phyloP scores from a whole-genome alignment of 2,888 invertebrate species.

The Diarsia brunnea region DNA sequence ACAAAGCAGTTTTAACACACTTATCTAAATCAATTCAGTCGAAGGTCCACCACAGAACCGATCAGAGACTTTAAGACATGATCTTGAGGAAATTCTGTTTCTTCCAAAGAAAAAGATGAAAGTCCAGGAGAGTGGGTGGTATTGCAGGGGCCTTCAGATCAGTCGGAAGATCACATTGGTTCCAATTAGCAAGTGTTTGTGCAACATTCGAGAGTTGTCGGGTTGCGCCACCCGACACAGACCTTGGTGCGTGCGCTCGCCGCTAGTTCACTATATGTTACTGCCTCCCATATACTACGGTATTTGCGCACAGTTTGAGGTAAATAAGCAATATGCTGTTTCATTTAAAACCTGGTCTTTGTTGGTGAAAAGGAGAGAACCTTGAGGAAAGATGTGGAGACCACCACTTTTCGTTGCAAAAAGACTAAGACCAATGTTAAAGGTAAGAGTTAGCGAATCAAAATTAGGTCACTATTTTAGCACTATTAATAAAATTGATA shows the following conservation, averaged over 20 bases:
- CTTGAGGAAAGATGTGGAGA: not conserved
- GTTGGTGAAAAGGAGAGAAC: not conserved
- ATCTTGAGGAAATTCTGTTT: not conserved
- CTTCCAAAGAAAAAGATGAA: not conserved
- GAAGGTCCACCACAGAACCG: not conserved
- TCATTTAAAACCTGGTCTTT: not conserved
- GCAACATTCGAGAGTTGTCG: constrained; percentile 71
- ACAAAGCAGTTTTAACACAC: not conserved
- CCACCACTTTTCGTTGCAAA: not conserved
- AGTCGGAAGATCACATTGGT: constrained; percentile 62
- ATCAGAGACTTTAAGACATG: not conserved
- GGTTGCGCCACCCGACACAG: constrained; percentile 75
- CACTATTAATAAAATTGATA: constrained; percentile 27
- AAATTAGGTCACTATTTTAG: not conserved
- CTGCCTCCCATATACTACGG: constrained; percentile 26
- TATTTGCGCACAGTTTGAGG: constrained; percentile 25
- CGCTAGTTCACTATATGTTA: constrained; percentile 43
- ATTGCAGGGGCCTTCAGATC: constrained; percentile 8
- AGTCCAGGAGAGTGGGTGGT: constrained; percentile 1
- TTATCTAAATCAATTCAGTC: not conserved
- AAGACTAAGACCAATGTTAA: not conserved
- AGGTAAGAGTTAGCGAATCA: not conserved
- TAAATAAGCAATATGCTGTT: constrained; percentile 5
- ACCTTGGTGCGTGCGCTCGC: constrained; percentile 72
- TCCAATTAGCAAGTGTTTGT: constrained; percentile 67